A percentile compares a stretch with the other conserved stretches of the same genome.
Evolutionary conservation across 2,797 vertebrate species (phyloP).

Genomic region (Chloroceryle inda): DNA sequence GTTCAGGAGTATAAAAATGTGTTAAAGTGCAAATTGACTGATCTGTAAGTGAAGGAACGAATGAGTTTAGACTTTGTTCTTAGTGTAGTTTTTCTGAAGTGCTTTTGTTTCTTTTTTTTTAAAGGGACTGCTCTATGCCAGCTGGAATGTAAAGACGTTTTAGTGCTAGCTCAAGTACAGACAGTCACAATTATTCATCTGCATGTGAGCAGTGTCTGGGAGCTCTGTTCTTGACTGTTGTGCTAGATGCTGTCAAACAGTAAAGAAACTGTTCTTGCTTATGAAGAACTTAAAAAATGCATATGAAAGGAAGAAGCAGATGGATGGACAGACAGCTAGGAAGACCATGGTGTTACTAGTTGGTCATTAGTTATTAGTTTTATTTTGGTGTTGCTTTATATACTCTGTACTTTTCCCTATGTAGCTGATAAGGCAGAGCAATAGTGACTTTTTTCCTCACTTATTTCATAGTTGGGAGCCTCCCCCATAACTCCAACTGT

Average conservation of each 20-base stretch:
- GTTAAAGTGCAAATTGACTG: background rate
- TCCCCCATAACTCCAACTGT: background rate
- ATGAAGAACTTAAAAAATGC: background rate
- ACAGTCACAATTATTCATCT: background rate
- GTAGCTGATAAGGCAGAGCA: background rate
- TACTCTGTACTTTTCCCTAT: background rate
- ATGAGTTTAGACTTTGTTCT: background rate
- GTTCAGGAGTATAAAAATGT: background rate
- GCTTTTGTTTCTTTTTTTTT: rapidly evolving
- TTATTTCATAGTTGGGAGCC: background rate
- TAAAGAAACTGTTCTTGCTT: background rate
- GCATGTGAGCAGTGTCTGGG: background rate
- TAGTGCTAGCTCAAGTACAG: background rate
- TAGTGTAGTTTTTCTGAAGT: background rate
- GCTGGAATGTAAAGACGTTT: background rate
- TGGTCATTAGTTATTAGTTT: background rate
- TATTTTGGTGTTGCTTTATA: background rate
- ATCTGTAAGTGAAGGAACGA: background rate
- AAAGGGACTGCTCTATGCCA: background rate
- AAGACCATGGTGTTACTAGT: background rate
- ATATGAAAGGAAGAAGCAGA: background rate
- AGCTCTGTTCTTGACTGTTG: background rate
- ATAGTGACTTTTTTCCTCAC: background rate
- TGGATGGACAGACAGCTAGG: background rate
- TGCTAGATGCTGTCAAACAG: background rate